These are phyloP conservation scores for Pogonus chalceus DNA, from an alignment of 1,140 invertebrate genomes.

Conservation along the genomic window DNA sequence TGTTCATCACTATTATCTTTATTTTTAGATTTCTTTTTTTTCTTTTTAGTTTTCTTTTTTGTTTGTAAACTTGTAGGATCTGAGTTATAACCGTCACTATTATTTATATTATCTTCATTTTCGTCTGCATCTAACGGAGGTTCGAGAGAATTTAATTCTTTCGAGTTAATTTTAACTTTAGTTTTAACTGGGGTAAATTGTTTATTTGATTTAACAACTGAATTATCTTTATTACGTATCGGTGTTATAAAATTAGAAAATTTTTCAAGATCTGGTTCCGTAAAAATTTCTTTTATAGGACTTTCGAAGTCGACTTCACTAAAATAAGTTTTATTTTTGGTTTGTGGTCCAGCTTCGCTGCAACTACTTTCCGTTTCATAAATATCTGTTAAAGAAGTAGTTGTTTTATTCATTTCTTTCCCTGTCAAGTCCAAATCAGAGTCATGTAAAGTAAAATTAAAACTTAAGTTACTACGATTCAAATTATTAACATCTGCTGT, in stretches of 20 bases:
- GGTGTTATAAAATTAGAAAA: constrained; percentile 25
- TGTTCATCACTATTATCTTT: constrained; percentile 3
- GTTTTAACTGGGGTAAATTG: neutral
- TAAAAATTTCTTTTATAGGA: constrained; percentile 24
- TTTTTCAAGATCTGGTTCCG: constrained; percentile 21
- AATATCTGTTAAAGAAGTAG: constrained; percentile 9
- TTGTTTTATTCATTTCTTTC: constrained; percentile 15
- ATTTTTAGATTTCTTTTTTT: constrained; percentile 11
- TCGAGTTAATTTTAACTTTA: neutral
- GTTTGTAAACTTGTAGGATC: neutral
- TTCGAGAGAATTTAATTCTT: neutral
- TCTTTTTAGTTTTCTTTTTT: constrained; percentile 13
- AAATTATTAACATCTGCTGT: constrained; percentile 11
- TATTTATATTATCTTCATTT: constrained; percentile 22
- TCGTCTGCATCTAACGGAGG: constrained; percentile 16
- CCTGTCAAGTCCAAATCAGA: constrained; percentile 20
- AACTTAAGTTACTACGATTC: constrained; percentile 18
- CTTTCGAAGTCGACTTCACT: constrained; percentile 22
- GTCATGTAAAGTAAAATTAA: constrained; percentile 26
- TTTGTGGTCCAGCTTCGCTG: constrained; percentile 22
- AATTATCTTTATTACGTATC: neutral
- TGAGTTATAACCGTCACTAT: constrained; percentile 9
- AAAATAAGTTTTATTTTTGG: constrained; percentile 23
- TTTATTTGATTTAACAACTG: constrained; percentile 9
- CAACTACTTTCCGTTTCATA: constrained; percentile 28